Percentiles rank a stretch among this genome's conserved stretches.
These are phyloP conservation scores for Parus major DNA, from an alignment of 2,113 vertebrate genomes.

Conservation along the genomic window DNA sequence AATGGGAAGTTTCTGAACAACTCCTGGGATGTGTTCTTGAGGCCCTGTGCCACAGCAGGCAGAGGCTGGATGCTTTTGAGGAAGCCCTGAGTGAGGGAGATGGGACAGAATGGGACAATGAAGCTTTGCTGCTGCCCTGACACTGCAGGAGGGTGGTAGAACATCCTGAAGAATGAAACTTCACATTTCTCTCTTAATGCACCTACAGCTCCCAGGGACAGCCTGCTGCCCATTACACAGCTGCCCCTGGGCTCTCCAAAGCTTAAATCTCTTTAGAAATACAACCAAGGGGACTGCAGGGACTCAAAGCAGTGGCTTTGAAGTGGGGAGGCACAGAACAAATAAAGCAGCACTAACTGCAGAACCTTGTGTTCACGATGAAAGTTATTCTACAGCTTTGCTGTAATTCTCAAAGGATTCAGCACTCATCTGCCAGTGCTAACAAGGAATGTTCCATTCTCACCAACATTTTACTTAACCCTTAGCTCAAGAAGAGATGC, in stretches of 20 bases:
- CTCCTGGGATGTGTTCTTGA: background rate
- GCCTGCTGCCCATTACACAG: background rate
- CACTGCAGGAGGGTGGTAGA: background rate
- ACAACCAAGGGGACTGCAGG: background rate
- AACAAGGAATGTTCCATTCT: background rate
- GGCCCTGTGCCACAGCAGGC: background rate
- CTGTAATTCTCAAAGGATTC: background rate
- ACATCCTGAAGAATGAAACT: background rate
- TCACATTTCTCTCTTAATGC: background rate
- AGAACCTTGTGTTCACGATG: background rate
- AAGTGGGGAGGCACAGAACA: background rate
- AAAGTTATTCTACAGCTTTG: background rate
- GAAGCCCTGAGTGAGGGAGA: background rate
- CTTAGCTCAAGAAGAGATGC: background rate
- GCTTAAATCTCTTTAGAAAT: conserved; percentile 20
- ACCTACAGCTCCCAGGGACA: background rate
- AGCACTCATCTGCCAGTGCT: background rate
- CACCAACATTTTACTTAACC: background rate
- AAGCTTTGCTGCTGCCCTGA: background rate
- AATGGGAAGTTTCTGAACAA: background rate
- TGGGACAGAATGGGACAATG: background rate
- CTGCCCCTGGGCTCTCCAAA: background rate
- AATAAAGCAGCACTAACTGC: background rate
- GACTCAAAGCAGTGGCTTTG: background rate
- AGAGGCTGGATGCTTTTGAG: background rate